Percentiles rank a stretch among this genome's conserved stretches.
Evolutionary conservation across 1,140 invertebrate genomes (phyloP).

Genomic region (Episyrphus balteatus): DNA sequence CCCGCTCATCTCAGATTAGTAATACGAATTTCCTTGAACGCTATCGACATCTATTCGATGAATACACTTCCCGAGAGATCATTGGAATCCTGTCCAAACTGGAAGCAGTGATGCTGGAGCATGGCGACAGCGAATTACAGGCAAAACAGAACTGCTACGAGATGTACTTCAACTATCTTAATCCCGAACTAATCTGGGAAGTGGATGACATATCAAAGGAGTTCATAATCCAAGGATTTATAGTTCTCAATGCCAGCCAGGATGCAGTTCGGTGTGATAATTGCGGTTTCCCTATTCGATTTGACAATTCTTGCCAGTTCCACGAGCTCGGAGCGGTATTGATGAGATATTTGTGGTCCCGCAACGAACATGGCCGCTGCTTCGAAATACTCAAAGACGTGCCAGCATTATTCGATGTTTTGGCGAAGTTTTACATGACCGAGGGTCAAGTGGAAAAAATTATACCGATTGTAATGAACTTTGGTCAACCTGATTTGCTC

Average conservation of each 20-base stretch:
- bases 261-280: constrained; percentile 27
- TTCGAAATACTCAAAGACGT: constrained; percentile 29
- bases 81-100: constrained; percentile 23
- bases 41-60: constrained; percentile 28
- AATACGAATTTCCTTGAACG: constrained; percentile 30
- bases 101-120: constrained; percentile 24
- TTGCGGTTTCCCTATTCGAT: constrained; percentile 27
- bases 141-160: constrained; percentile 28
- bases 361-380: constrained; percentile 31
- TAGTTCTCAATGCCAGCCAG: constrained; percentile 16
- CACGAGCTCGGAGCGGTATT: constrained; percentile 29
- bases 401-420: constrained; percentile 25
- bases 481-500: constrained; percentile 23
- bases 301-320: constrained; percentile 26
- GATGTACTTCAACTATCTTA: constrained; percentile 36
- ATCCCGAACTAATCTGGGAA: constrained; percentile 34
- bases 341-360: constrained; percentile 32
- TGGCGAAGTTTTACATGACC: constrained; percentile 30
- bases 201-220: constrained; percentile 29
- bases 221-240: constrained; percentile 27
- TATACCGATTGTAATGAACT: constrained; percentile 28
- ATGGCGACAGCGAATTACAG: constrained; percentile 24
- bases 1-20: constrained; percentile 29
- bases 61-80: constrained; percentile 27
- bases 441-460: constrained; percentile 31